phyloP scores from a whole-genome alignment of 1,140 invertebrate species.

The Neoseiulus cucumeris region DNA sequence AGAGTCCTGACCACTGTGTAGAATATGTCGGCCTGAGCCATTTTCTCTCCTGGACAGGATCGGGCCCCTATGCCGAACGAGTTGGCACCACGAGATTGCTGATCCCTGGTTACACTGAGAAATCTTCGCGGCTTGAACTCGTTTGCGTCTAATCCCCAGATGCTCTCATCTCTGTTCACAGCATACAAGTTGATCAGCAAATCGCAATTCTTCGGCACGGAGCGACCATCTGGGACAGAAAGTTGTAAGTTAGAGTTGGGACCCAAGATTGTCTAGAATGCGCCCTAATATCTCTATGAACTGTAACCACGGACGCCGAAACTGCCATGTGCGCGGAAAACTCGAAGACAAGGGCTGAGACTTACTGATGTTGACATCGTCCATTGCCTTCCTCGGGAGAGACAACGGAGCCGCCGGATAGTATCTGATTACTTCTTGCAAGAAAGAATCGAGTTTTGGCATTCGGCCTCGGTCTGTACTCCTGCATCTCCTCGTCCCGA shows the following conservation, averaged over 20 bases:
- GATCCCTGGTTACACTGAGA: not conserved
- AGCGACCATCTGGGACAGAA: not conserved
- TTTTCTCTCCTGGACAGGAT: not conserved
- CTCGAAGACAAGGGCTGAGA: not conserved
- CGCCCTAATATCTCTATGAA: too few species aligned
- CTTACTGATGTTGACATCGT: not conserved
- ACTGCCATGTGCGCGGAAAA: too few species aligned
- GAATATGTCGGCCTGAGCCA: not conserved
- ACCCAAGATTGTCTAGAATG: not conserved
- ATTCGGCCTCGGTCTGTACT: not conserved
- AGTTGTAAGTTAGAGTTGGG: too few species aligned
- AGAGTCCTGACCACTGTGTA: not conserved
- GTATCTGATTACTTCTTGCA: not conserved
- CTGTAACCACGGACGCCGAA: too few species aligned
- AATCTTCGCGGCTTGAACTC: not conserved
- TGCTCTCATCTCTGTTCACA: not conserved
- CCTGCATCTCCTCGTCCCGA: not conserved
- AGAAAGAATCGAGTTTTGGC: not conserved
- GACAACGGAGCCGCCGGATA: not conserved
- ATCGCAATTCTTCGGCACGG: not conserved
- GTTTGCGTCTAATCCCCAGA: not conserved
- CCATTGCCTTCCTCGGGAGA: not conserved
- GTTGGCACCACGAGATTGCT: not conserved
- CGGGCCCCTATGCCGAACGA: not conserved
- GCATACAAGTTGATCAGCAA: slow-evolving; percentile 2